Percentiles rank a stretch among this genome's conserved stretches.
phyloP scores from a whole-genome alignment of 1,140 invertebrate species.

The Trichonephila inaurata region DNA sequence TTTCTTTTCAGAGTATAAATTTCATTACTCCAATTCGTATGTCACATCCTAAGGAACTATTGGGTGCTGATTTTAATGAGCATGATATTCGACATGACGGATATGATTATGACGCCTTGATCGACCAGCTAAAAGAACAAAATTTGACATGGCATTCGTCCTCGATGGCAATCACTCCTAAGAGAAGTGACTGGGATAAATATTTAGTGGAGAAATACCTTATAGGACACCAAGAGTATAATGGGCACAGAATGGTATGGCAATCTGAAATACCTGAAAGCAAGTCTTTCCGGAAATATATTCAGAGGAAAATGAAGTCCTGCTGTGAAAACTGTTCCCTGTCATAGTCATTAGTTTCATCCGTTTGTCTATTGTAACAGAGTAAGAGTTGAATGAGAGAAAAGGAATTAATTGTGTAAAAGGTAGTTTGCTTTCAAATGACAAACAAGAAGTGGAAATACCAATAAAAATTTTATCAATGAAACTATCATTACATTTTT shows the following conservation, averaged over 20 bases:
- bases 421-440: too few relatives aligned
- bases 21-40: slow-evolving; percentile 76
- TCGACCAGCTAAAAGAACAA: background rate
- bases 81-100: slow-evolving; percentile 74
- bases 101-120: slow-evolving; percentile 73
- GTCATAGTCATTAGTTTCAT: background rate
- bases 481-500: too few relatives aligned
- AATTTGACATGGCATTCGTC: background rate
- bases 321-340: background rate
- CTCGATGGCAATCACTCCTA: background rate
- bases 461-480: too few relatives aligned
- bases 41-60: slow-evolving; percentile 62
- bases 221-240: background rate
- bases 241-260: slow-evolving; percentile 5
- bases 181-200: slow-evolving; percentile 65
- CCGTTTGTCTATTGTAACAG: too few relatives aligned
- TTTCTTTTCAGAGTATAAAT: slow-evolving; percentile 72
- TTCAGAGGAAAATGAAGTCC: background rate
- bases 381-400: too few relatives aligned
- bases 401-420: too few relatives aligned
- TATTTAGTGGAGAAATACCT: slow-evolving; percentile 70
- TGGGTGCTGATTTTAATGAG: slow-evolving; percentile 77
- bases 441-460: too few relatives aligned
- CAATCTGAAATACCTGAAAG: background rate
- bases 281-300: background rate